Evolutionary conservation across 2,113 vertebrate species (phyloP).

Genomic region (human (Homo sapiens)): GRCh38 chr9:96554501-96555000

Average conservation of each 20-base stretch:
- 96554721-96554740: not conserved
- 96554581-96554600: not conserved
- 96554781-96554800: not conserved
- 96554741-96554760: too few relatives aligned
- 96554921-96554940: not conserved
- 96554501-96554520: slow-evolving; percentile 40
- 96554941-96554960: not conserved
- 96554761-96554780: not conserved
- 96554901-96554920: slow-evolving; percentile 8
- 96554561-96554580: not conserved
- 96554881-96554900: slow-evolving; percentile 12
- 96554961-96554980: not conserved
- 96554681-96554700: not conserved
- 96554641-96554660: not conserved
- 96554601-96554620: slow-evolving; percentile 10
- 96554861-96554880: not conserved
- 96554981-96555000: not conserved
- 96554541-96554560: not conserved
- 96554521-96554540: not conserved
- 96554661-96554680: not conserved
- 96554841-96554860: slow-evolving; percentile 6
- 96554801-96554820: not conserved
- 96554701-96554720: not conserved
- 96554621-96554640: not conserved
- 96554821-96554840: not conserved